A percentile compares a stretch with the other conserved stretches of the same genome.
These are phyloP conservation scores for Glossosoma conforme DNA, from an alignment of 1,140 invertebrate genomes.

Conservation along the genomic window DNA sequence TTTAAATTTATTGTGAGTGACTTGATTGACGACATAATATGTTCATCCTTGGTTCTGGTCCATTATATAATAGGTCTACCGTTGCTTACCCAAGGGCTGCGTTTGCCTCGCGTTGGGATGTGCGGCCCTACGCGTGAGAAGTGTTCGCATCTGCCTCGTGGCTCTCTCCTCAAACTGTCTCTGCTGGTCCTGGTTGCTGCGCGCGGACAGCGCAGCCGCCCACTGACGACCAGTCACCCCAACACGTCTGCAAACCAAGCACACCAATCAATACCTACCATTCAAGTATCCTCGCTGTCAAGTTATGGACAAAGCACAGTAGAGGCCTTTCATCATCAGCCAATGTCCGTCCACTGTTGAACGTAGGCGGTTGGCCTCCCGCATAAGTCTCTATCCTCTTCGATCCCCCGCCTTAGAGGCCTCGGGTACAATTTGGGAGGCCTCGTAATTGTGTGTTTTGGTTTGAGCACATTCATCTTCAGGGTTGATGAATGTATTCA, in stretches of 20 bases:
- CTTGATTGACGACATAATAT: not conserved
- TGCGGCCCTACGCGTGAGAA: slow-evolving; percentile 49
- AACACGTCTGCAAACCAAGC: slow-evolving; percentile 33
- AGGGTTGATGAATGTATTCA: no score
- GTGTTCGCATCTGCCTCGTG: slow-evolving; percentile 59
- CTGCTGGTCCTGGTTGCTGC: slow-evolving; percentile 81
- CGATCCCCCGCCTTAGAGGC: no score
- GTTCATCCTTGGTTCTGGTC: not conserved
- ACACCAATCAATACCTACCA: no score
- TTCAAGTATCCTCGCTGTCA: no score
- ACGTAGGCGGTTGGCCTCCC: no score
- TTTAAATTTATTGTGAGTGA: not conserved
- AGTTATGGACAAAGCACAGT: no score
- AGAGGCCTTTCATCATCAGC: no score
- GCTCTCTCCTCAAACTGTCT: slow-evolving; percentile 73
- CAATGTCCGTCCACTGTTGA: no score
- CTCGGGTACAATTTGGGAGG: no score
- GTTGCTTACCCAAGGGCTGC: slow-evolving; percentile 34
- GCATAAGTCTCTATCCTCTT: no score
- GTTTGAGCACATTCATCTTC: no score
- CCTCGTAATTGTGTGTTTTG: no score
- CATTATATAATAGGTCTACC: not conserved
- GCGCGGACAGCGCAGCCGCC: slow-evolving; percentile 64
- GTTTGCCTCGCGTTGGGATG: slow-evolving; percentile 28
- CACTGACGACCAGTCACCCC: slow-evolving; percentile 54